Evolutionary conservation across 2,888 invertebrate species (phyloP), one percentile per base, ranked within the genome.

Genomic region (Cryptosula pallasiana): DNA sequence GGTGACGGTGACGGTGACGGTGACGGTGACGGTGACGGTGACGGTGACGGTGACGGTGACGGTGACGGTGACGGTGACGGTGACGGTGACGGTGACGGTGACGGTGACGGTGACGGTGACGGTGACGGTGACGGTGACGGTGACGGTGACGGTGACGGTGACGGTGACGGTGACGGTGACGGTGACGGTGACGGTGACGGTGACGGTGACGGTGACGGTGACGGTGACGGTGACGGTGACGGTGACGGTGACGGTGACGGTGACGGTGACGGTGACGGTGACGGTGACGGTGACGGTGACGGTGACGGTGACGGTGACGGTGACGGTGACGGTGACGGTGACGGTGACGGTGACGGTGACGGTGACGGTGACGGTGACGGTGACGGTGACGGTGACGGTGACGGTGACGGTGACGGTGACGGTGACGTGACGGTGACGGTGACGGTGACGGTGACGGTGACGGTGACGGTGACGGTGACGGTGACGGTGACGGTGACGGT

Each of bases 391-490:
- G 54, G n/a, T 54, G 54, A 54, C n/a, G 54, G n/a, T 54, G 54
- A 54, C 54, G 54, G n/a, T 54, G 54, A 54, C 54, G 54, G n/a
- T 54, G 54, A 54, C 54, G 54, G 54, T 16, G 16, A n/a, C 13
- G 13, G 54, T 16, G 16, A n/a, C 13, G n/a, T n/a, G n/a, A n/a
- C n/a, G n/a, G n/a, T n/a, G n/a, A n/a, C n/a, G n/a, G n/a, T n/a
- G n/a, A n/a, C n/a, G 54, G n/a, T n/a, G 54, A 54, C n/a, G 54
- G 16, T n/a, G 54, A 54, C n/a, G 54, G 54, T n/a, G 54, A 54
- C n/a, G 54, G n/a, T 54, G 54, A 54, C n/a, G 54, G n/a, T n/a
- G 54, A 54, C n/a, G 54, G n/a, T n/a, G 54, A 54, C 32, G 69
- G 29, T 32, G 35, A 69, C 32, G 9, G 9, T 2, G 35, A 32